Evolutionary conservation across 35 echinoderm and acorn worm species (phyloP), one percentile per base, ranked within the genome.

Genomic region (Patiria miniata): DNA sequence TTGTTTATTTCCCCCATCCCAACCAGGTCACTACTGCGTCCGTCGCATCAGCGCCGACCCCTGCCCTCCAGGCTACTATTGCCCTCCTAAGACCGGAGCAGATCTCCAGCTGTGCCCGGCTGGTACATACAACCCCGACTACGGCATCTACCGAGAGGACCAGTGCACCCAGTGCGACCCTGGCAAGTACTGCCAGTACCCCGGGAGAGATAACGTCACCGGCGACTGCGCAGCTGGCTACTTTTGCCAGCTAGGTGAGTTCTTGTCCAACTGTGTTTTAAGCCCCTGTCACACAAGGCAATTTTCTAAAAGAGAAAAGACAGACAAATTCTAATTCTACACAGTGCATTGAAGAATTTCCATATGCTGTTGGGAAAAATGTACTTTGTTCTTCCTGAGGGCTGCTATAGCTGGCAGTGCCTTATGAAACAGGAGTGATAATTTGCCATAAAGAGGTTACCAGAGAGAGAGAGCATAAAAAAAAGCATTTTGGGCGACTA

Each of bases 11-110:
- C 22, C 5, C 30, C 8, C 39, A 51, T 26, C 9, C 56, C 9
- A 12, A 36, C 53, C 83, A 97, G 96, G 92, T 22, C 89, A 94
- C 81, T 98, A 94, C 61, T 98, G 96, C 57, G 92, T 98, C 34
- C 94, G 94, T 77, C 86, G 96, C 14, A 92, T 94, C 86, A 79
- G 92, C 19, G 96, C 96, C 58, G 96, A 98, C 89, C 89, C 81
- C 0, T 98, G 96, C 39, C 91, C 87, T 19, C 89, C 92, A 14
- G 96, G 96, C 50, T 91, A 92, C 82, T 98, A 86, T 69, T 94
- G 92, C 53, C 96, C 96, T 34, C 81, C 85, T 37, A 89, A 92
- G 68, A 94, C 92, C 40, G 92, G 96, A 40, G 92, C 92, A 28
- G 92, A 98, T 79, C 86, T 98, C 7, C 86, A 88, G 16, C 81